A percentile compares a stretch with the other conserved stretches of the same genome.
These are phyloP conservation scores for Ophion slaviceki DNA, from an alignment of 2,888 invertebrate species.

Conservation along the genomic window DNA sequence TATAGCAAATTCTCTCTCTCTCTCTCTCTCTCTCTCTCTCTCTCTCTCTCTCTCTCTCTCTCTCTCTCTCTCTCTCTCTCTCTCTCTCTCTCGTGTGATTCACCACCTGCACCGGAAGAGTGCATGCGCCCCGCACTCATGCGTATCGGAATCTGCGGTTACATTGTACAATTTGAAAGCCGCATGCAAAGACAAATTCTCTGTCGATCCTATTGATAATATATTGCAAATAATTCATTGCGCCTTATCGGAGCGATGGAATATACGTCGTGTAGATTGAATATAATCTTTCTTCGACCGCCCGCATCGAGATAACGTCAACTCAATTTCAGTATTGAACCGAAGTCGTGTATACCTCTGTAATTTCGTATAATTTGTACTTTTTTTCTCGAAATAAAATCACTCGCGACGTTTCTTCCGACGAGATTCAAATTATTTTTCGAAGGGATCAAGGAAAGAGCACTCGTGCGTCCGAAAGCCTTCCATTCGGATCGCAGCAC, in stretches of 20 bases:
- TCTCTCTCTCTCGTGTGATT: constrained; percentile 41
- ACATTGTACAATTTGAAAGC: constrained; percentile 36
- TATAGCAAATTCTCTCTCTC: not conserved
- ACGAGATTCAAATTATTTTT: constrained; percentile 48
- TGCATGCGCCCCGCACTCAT: constrained; percentile 28
- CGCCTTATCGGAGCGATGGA: not conserved
- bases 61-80: not conserved
- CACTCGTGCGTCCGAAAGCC: constrained; percentile 52
- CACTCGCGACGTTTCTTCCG: constrained; percentile 5
- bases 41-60: not conserved
- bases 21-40: too few relatives aligned
- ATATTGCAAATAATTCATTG: constrained; percentile 5
- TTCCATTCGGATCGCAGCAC: constrained; percentile 58
- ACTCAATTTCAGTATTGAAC: not conserved
- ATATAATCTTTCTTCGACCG: not conserved
- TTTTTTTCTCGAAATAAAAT: constrained; percentile 7
- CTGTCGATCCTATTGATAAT: constrained; percentile 4
- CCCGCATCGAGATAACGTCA: constrained; percentile 9
- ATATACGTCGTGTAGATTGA: not conserved
- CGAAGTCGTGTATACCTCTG: not conserved
- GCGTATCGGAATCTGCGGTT: constrained; percentile 24
- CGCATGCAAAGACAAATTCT: not conserved
- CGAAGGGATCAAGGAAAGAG: constrained; percentile 34
- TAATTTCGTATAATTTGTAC: not conserved
- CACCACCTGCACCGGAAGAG: constrained; percentile 63